Percentiles rank a stretch among this genome's conserved stretches.
These are phyloP conservation scores for Saturnia pavonia DNA, from an alignment of 2,888 invertebrate species.

Conservation along the genomic window DNA sequence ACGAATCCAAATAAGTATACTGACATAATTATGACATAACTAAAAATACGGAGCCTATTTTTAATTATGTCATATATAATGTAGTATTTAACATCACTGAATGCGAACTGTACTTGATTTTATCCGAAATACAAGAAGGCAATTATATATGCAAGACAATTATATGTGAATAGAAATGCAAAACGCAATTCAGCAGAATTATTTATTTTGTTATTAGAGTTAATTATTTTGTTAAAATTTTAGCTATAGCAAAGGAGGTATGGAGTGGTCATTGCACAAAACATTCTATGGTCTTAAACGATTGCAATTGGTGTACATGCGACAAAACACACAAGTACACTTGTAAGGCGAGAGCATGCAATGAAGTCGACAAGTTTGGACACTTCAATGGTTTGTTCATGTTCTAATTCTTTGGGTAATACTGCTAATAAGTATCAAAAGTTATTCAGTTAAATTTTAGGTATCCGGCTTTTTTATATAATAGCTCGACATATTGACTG, in stretches of 20 bases:
- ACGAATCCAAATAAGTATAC: too few relatives aligned
- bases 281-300: conserved; percentile 52
- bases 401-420: not conserved
- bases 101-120: too few relatives aligned
- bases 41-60: too few relatives aligned
- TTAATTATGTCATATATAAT: too few relatives aligned
- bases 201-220: not conserved
- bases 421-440: not conserved
- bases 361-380: conserved; percentile 64
- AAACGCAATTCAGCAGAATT: not conserved
- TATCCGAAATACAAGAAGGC: too few relatives aligned
- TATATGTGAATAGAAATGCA: not conserved
- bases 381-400: conserved; percentile 62
- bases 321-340: conserved; percentile 34
- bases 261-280: conserved; percentile 48
- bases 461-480: too few relatives aligned
- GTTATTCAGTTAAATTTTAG: not conserved
- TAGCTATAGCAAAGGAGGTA: conserved; percentile 44
- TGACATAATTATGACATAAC: too few relatives aligned
- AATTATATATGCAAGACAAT: not conserved
- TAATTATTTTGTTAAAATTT: conserved; percentile 21
- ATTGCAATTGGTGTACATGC: conserved; percentile 71
- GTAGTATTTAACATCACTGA: too few relatives aligned
- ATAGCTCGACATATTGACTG: too few relatives aligned
- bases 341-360: conserved; percentile 56